Base-by-base conservation (phyloP, 2,797 vertebrate genomes). In the Rhinella marina region DNA sequence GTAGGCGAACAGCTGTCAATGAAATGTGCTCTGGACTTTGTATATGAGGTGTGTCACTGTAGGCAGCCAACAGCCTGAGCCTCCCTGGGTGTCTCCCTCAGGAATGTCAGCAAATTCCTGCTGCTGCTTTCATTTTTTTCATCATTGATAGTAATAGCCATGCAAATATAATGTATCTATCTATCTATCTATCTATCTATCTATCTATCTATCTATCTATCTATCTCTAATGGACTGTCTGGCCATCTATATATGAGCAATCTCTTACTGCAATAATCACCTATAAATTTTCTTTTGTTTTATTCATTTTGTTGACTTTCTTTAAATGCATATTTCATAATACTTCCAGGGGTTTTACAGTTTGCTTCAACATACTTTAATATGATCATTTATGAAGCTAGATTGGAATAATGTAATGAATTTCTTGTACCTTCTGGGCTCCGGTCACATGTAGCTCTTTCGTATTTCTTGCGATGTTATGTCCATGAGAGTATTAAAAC, bases 1-100 rank as follows among this genome's bases (percentile, higher is more conserved):
- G 76, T 77, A 85, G 89, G 90, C 88, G 85, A 88, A 84, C 73
- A 90, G 86, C 86, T 90, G 90, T 81, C 84, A 66, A n/a, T 32
- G n/a, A 0, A 1, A 52, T 77, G 80, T 86, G 82, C 75, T 62
- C 12, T 84, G 87, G 87, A 79, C 73, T 88, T 88, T 88, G 81
- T 73, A 66, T 81, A 73, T 85, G 29, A 85, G 82, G 87, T 80
- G 87, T 88, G 87, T 59, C 82, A 52, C 32, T 32, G 62, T 62
- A 80, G 6, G 57, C 82, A 61, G 62, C 64, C 82, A 85, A 73
- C 80, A 77, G 29, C 0, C 41, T 16, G 21, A 64, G 29, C 61
- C 48, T 75, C 41, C 50, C 52, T 50, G 87, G 75, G 82, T 84
- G 62, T 88, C 62, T 84, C 41, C 57, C 48, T 56, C 77, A 77